Evolutionary conservation across 2,888 invertebrate species (phyloP).

Genomic region (Bruchidius siliquastri): DNA sequence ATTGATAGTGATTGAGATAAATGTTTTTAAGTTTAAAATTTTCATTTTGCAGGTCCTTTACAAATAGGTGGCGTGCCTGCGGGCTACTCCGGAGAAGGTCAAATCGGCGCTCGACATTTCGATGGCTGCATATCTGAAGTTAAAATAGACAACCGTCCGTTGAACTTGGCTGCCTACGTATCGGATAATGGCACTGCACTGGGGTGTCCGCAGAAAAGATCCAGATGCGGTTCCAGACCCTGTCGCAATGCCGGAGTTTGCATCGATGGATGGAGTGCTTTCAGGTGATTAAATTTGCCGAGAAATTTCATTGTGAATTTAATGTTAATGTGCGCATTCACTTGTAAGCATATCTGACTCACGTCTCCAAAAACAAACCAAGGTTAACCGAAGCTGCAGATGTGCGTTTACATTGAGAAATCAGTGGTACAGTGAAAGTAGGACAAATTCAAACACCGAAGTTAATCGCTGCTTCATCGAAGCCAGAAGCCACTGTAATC

Average conservation of each 20-base stretch:
- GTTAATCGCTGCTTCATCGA: too few species aligned
- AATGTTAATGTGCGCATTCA: too few species aligned
- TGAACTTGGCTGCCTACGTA: conserved; percentile 85
- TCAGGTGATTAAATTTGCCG: conserved; percentile 68
- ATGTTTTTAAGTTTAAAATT: too few species aligned
- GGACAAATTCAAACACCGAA: too few species aligned
- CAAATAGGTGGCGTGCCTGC: conserved; percentile 81
- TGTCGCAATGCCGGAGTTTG: conserved; percentile 88
- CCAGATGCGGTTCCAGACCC: conserved; percentile 77
- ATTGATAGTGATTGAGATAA: too few species aligned
- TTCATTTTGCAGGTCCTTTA: conserved; percentile 49
- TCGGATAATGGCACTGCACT: conserved; percentile 84
- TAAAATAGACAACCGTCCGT: conserved; percentile 75
- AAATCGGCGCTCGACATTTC: conserved; percentile 75
- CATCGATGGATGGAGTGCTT: conserved; percentile 79
- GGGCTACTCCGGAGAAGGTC: conserved; percentile 67
- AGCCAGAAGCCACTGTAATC: too few species aligned
- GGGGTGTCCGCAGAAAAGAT: conserved; percentile 82
- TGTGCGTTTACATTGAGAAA: too few species aligned
- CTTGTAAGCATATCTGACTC: too few species aligned
- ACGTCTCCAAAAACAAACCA: too few species aligned
- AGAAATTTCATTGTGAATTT: too few species aligned
- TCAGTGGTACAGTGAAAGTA: too few species aligned
- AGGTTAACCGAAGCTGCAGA: too few species aligned
- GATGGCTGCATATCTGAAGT: conserved; percentile 89